Conservation (phyloP, 2,113 vertebrate genomes). For the Caranx ignobilis region DNA sequence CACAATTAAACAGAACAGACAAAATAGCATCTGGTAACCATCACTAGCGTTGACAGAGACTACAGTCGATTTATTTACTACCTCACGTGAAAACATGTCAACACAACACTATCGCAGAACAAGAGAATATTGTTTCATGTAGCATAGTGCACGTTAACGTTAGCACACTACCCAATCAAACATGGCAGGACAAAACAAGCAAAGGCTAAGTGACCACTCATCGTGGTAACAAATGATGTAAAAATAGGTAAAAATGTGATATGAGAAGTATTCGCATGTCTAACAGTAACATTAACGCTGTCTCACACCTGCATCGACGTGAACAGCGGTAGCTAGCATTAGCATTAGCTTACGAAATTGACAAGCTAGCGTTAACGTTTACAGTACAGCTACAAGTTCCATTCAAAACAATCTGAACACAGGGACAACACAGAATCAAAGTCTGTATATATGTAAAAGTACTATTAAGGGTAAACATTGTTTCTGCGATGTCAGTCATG, state of each 20-base stretch:
- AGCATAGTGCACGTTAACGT: neutral
- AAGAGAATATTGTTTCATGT: neutral
- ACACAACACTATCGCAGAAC: neutral
- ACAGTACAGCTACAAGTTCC: slow-evolving; percentile 14
- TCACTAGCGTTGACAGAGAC: neutral
- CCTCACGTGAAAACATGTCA: neutral
- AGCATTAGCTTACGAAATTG: slow-evolving; percentile 10
- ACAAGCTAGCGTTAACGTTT: slow-evolving; percentile 27
- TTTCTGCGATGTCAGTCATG: neutral
- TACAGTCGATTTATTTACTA: neutral
- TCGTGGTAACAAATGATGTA: neutral
- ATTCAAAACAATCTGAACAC: slow-evolving; percentile 39
- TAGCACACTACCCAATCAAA: neutral
- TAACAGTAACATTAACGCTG: neutral
- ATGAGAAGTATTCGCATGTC: neutral
- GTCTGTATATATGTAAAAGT: neutral
- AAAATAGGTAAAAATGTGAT: neutral
- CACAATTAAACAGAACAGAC: neutral
- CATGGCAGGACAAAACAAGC: neutral
- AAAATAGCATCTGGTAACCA: neutral
- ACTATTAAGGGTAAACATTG: neutral
- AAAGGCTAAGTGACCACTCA: neutral
- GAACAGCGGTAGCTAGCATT: slow-evolving; percentile 8
- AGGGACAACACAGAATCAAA: neutral
- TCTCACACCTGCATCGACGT: neutral